These are phyloP conservation scores for Euwallacea fornicatus DNA, from an alignment of 1,140 invertebrate species.

Conservation along the genomic window DNA sequence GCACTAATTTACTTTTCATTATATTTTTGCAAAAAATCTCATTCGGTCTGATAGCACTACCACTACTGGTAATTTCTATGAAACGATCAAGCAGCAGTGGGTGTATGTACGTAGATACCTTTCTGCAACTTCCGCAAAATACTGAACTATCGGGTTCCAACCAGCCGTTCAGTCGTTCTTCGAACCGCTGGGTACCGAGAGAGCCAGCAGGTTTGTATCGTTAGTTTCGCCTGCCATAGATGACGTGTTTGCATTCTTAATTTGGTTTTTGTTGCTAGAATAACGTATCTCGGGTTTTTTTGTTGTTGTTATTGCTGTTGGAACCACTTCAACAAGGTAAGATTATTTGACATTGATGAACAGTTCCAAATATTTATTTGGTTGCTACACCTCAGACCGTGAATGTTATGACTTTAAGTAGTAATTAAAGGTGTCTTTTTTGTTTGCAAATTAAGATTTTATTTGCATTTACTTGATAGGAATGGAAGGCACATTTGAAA, in stretches of 20 bases:
- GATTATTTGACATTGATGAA: not conserved
- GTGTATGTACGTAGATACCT: conserved; percentile 11
- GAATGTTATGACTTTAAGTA: too few relatives aligned
- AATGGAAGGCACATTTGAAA: too few relatives aligned
- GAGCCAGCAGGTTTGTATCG: conserved; percentile 12
- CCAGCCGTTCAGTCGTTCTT: conserved; percentile 19
- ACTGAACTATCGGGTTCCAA: conserved; percentile 16
- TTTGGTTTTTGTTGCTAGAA: conserved; percentile 13
- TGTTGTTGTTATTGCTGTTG: not conserved
- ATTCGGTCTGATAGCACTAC: too few relatives aligned
- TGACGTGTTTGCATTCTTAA: conserved; percentile 26
- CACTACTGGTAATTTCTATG: not conserved
- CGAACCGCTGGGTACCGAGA: conserved; percentile 5
- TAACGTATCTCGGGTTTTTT: conserved; percentile 2
- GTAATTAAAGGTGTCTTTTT: too few relatives aligned
- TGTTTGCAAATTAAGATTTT: too few relatives aligned
- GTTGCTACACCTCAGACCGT: too few relatives aligned
- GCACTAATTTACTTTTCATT: too few relatives aligned
- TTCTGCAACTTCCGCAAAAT: conserved; percentile 15
- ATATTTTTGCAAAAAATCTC: too few relatives aligned
- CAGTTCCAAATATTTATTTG: too few relatives aligned
- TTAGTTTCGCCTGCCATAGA: conserved; percentile 21
- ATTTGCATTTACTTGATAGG: too few relatives aligned
- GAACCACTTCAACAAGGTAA: not conserved
- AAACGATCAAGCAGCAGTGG: not conserved